These are phyloP conservation scores for Spatulosminthurus flaviceps DNA, from an alignment of 2,888 invertebrate species.

Conservation along the genomic window DNA sequence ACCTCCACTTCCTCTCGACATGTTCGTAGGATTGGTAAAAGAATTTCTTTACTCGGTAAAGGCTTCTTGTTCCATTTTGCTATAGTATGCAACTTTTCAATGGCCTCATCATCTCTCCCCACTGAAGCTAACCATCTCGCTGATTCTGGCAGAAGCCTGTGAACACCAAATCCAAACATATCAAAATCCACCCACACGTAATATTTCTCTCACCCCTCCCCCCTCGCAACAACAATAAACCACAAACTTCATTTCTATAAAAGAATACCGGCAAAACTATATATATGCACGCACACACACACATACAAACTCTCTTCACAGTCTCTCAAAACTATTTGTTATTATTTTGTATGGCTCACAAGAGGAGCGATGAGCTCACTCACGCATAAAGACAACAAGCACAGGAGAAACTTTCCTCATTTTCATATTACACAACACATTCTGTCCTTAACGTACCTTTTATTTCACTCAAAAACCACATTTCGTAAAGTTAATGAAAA, in stretches of 20 bases:
- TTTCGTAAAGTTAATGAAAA: background rate
- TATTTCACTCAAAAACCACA: background rate
- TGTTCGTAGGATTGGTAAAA: slow-evolving; percentile 53
- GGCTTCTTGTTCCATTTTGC: slow-evolving; percentile 57
- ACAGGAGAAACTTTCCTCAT: slow-evolving; percentile 16
- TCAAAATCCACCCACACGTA: too few relatives aligned
- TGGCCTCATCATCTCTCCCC: slow-evolving; percentile 55
- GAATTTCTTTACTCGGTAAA: slow-evolving; percentile 49
- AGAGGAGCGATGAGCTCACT: background rate
- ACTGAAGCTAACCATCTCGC: slow-evolving; percentile 60
- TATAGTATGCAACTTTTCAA: slow-evolving; percentile 52
- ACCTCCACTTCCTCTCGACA: slow-evolving; percentile 44
- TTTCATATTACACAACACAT: background rate
- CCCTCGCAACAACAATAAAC: too few relatives aligned
- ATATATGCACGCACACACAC: too few relatives aligned
- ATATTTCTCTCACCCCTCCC: too few relatives aligned
- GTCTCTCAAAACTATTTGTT: background rate
- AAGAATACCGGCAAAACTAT: too few relatives aligned
- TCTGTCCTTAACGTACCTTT: background rate
- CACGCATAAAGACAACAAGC: background rate
- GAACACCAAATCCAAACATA: background rate
- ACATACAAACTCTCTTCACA: background rate
- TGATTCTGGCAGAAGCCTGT: slow-evolving; percentile 62
- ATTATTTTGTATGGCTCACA: background rate
- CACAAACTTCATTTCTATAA: too few relatives aligned